Evolutionary conservation across 2,888 invertebrate genomes (phyloP).

Genomic region (Sepioteuthis lessoniana): DNA sequence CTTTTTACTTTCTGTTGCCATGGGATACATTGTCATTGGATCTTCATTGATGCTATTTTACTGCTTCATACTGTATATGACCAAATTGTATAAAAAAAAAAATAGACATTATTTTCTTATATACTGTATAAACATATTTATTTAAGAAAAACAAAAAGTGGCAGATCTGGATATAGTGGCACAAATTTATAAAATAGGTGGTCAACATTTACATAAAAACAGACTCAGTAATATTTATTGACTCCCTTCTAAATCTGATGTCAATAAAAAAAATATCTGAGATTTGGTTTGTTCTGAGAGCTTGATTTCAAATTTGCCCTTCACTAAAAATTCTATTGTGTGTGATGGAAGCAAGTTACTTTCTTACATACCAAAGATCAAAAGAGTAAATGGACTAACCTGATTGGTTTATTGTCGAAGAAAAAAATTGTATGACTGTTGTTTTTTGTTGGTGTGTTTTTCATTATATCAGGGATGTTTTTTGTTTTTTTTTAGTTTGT

Average conservation of each 20-base stretch:
- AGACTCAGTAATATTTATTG: not conserved
- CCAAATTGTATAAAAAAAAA: conserved; percentile 45
- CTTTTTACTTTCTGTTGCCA: not conserved
- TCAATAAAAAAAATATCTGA: not conserved
- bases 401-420: not conserved
- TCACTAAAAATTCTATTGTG: not conserved
- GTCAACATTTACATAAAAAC: not conserved
- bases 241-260: not conserved
- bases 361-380: not conserved
- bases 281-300: not conserved
- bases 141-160: conserved; percentile 41
- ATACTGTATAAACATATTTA: conserved; percentile 48
- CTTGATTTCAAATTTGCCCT: not conserved
- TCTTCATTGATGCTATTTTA: conserved; percentile 39
- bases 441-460: not conserved
- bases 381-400: not conserved
- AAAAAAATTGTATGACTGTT: not conserved
- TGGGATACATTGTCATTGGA: conserved; percentile 5
- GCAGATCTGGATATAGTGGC: not conserved
- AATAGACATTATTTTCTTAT: conserved; percentile 48
- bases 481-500: not conserved
- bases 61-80: conserved; percentile 46
- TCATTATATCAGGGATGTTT: not conserved
- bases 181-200: not conserved
- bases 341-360: not conserved